Conservation (phyloP, 2,113 vertebrate genomes). For the Bettongia penicillata region DNA sequence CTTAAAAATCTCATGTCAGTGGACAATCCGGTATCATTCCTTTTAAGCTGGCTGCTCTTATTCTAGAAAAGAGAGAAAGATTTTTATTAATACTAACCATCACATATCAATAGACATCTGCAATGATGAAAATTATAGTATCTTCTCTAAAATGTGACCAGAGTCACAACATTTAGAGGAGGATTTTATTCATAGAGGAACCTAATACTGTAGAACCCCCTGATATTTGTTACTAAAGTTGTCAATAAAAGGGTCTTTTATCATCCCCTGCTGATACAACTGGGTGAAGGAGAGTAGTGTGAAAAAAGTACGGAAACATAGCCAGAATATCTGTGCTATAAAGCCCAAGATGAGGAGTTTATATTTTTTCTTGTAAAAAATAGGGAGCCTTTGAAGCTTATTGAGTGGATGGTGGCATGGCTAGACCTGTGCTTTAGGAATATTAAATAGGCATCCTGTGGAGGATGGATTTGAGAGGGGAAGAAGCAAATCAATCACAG, state of each 20-base stretch:
- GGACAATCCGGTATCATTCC: not conserved
- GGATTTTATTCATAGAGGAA: not conserved
- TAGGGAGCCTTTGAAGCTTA: not conserved
- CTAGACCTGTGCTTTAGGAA: too few relatives aligned
- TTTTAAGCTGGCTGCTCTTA: not conserved
- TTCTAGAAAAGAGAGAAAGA: not conserved
- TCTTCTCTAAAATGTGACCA: too few relatives aligned
- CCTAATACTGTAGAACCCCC: not conserved
- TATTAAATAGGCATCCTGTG: not conserved
- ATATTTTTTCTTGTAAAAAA: not conserved
- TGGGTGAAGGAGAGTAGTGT: not conserved
- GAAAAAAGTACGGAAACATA: not conserved
- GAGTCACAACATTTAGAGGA: too few relatives aligned
- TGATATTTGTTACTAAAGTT: not conserved
- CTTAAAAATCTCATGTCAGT: not conserved
- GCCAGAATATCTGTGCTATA: not conserved
- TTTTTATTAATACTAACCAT: too few relatives aligned
- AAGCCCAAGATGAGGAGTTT: not conserved
- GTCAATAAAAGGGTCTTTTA: not conserved
- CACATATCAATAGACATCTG: too few relatives aligned
- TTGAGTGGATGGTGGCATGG: not conserved
- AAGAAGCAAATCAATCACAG: not conserved
- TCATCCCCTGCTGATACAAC: too few relatives aligned
- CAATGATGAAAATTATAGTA: too few relatives aligned
- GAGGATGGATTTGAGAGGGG: not conserved